Conservation (phyloP, 2,888 invertebrate genomes). For the Gasteruption jaculator region DNA sequence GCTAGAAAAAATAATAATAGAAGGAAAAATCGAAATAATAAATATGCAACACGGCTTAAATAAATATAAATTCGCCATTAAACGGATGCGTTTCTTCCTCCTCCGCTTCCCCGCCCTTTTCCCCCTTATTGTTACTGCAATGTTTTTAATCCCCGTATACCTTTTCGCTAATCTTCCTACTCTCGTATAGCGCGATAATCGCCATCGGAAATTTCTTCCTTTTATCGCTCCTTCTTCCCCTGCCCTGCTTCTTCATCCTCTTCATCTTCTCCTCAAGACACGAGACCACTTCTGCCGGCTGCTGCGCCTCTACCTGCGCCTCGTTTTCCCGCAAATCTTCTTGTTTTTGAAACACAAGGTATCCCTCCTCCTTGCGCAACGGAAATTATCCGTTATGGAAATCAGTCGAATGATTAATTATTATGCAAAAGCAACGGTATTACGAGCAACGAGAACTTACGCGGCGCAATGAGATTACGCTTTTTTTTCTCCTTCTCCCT, state of each 20-base stretch:
- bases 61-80: no score
- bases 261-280: conserved; percentile 6
- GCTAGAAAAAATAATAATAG: no score
- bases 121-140: no score
- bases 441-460: conserved; percentile 2
- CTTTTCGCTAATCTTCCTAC: no score
- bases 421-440: conserved; percentile 33
- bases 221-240: not conserved
- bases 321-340: not conserved
- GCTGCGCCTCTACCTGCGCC: no score
- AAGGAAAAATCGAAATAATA: no score
- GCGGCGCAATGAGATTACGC: conserved; percentile 9
- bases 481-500: no score
- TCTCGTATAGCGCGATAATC: conserved; percentile 14
- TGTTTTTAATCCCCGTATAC: no score
- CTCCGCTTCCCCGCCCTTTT: no score
- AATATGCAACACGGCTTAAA: no score
- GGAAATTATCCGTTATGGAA: conserved; percentile 44
- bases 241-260: not conserved
- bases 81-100: no score
- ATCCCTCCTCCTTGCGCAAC: conserved; percentile 15
- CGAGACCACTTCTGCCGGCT: no score
- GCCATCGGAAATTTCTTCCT: conserved; percentile 12
- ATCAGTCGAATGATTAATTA: conserved; percentile 42
- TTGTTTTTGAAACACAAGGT: not conserved